phyloP scores from a whole-genome alignment of 1,140 invertebrate genomes.

The Helicorthomorpha holstii region DNA sequence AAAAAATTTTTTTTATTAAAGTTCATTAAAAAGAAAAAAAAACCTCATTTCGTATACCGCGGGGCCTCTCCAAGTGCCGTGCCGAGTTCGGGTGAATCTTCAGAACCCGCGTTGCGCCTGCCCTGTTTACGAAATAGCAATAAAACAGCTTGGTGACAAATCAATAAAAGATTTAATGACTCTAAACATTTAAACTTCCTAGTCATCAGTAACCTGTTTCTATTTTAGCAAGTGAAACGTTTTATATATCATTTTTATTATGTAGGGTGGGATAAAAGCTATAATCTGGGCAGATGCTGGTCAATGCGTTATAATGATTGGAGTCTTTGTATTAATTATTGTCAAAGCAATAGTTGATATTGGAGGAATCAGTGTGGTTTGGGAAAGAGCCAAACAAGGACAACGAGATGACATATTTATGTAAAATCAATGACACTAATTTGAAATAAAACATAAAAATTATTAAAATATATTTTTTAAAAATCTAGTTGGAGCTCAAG shows the following conservation, averaged over 20 bases:
- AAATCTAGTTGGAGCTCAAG: constrained; percentile 7
- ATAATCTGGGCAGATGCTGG: constrained; percentile 29
- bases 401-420: constrained; percentile 10
- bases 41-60: no score
- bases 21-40: no score
- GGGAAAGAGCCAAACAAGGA: constrained; percentile 5
- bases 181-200: no score
- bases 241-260: constrained; percentile 9
- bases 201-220: no score
- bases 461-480: background rate
- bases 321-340: constrained; percentile 9
- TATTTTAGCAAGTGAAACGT: background rate
- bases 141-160: no score
- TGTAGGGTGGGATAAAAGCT: constrained; percentile 31
- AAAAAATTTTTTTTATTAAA: no score
- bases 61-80: no score
- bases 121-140: no score
- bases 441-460: background rate
- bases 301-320: constrained; percentile 11
- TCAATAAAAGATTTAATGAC: no score
- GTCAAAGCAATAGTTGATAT: constrained; percentile 9
- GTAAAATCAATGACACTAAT: background rate
- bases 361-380: constrained; percentile 10
- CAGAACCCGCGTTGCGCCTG: no score
- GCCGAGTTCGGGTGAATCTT: no score